phyloP scores from a whole-genome alignment of 2,797 vertebrate genomes.

The Eospalax fontanierii region DNA sequence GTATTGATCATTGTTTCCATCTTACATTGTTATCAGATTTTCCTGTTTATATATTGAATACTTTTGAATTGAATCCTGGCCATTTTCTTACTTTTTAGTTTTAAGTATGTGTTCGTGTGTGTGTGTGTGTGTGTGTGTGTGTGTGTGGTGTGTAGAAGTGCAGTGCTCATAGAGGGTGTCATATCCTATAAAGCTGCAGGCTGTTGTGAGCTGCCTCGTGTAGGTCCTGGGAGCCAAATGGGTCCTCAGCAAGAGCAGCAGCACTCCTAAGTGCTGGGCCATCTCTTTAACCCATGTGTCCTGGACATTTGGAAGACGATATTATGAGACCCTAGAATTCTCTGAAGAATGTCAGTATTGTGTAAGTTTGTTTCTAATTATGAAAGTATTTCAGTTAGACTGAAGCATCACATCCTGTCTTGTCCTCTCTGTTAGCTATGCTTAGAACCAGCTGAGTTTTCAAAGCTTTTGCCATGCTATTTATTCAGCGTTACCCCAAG shows the following conservation, averaged over 20 bases:
- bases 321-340: slow-evolving; percentile 24
- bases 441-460: background rate
- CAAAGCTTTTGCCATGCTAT: background rate
- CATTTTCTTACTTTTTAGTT: no score
- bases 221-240: no score
- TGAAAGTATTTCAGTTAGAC: background rate
- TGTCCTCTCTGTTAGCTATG: background rate
- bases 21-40: background rate
- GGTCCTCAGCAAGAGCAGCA: no score
- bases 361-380: background rate
- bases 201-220: no score
- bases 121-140: no score
- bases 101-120: no score
- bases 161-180: no score
- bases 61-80: background rate
- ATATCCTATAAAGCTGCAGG: no score
- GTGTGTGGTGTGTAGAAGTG: no score
- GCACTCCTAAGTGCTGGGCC: no score
- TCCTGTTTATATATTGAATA: background rate
- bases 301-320: slow-evolving; percentile 9
- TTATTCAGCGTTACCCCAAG: background rate
- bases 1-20: background rate
- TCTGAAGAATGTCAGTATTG: background rate
- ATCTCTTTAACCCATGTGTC: no score
- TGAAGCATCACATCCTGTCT: background rate